Evolutionary conservation across 2,797 vertebrate species (phyloP).

Genomic region (Ispidina lecontei): DNA sequence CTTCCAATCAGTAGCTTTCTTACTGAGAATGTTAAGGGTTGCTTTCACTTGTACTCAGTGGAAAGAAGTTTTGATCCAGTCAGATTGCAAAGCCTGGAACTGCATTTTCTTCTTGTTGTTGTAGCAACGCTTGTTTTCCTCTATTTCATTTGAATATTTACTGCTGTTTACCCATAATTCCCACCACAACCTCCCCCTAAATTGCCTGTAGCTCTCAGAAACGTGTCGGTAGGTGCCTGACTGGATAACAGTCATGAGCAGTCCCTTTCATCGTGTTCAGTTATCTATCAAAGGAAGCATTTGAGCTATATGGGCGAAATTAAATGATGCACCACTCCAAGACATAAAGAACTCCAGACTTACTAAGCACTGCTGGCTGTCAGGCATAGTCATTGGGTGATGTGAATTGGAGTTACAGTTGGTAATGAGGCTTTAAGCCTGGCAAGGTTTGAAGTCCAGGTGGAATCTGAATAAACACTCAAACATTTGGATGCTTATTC

Average conservation of each 20-base stretch:
- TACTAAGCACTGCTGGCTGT: neutral
- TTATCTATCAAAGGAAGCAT: neutral
- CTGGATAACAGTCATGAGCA: neutral
- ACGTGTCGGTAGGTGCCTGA: neutral
- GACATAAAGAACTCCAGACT: neutral
- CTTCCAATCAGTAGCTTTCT: neutral
- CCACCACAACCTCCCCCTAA: neutral
- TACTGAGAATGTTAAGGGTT: neutral
- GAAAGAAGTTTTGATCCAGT: neutral
- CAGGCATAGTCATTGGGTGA: neutral
- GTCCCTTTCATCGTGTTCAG: conserved; percentile 36
- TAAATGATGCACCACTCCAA: conserved; percentile 19
- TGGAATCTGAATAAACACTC: neutral
- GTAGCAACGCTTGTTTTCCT: neutral
- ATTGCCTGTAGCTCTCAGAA: conserved; percentile 23
- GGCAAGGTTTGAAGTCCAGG: neutral
- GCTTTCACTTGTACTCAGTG: neutral
- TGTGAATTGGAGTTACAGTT: neutral
- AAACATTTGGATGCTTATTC: neutral
- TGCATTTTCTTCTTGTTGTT: neutral
- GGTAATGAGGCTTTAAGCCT: neutral
- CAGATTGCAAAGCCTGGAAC: neutral
- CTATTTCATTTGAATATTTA: conserved; percentile 33
- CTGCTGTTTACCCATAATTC: conserved; percentile 41
- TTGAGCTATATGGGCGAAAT: conserved; percentile 19